phyloP scores from a whole-genome alignment of 2,113 vertebrate genomes.

The Malurus alboscapulatus region DNA sequence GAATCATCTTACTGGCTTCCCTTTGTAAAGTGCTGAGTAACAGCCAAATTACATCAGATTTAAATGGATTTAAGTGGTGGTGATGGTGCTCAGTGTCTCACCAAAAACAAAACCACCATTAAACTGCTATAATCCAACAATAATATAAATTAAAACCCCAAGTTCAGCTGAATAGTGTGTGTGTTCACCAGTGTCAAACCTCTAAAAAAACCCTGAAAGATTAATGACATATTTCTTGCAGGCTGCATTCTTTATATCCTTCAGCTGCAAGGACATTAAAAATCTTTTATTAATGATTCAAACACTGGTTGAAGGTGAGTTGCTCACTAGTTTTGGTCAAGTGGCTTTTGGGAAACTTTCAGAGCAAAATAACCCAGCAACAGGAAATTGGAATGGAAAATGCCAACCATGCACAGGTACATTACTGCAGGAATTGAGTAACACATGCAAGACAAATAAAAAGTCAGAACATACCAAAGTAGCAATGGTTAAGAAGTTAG shows the following conservation, averaged over 20 bases:
- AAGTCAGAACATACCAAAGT: slow-evolving; percentile 51
- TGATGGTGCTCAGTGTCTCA: slow-evolving; percentile 8
- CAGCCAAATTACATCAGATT: slow-evolving; percentile 35
- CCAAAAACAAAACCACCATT: not conserved
- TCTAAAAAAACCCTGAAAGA: slow-evolving; percentile 8
- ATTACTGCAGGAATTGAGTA: slow-evolving; percentile 47
- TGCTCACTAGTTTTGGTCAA: slow-evolving; percentile 63
- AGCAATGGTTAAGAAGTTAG: slow-evolving; percentile 64
- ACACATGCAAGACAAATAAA: slow-evolving; percentile 71
- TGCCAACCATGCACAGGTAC: slow-evolving; percentile 59
- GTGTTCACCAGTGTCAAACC: slow-evolving; percentile 19
- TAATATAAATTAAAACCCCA: not conserved
- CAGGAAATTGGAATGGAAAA: slow-evolving; percentile 39
- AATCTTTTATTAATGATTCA: not conserved
- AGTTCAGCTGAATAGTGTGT: not conserved
- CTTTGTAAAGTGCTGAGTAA: slow-evolving; percentile 48
- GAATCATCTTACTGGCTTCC: slow-evolving; percentile 40
- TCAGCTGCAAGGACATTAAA: slow-evolving; percentile 28
- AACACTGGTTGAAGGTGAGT: not conserved
- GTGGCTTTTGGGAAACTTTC: slow-evolving; percentile 62
- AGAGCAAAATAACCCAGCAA: slow-evolving; percentile 47
- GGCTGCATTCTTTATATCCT: not conserved
- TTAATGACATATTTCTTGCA: not conserved
- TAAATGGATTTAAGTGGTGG: not conserved
- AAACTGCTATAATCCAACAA: slow-evolving; percentile 1